phyloP scores from a whole-genome alignment of 2,797 vertebrate species.

The Acanthopagrus latus region DNA sequence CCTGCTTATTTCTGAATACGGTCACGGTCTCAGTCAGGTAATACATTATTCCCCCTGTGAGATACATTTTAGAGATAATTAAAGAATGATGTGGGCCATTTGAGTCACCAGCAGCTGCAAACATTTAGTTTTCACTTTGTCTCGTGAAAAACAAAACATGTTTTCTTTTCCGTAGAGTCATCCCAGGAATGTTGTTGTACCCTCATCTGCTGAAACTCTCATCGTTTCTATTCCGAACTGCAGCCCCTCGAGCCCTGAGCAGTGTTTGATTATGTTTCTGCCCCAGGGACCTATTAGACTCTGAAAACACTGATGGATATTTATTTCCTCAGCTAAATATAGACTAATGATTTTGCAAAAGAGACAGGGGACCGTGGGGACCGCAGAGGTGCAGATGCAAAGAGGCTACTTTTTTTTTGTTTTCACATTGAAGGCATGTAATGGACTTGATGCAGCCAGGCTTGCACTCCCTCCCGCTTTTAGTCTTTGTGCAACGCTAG shows the following conservation, averaged over 20 bases:
- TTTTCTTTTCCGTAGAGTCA: slow-evolving; percentile 38
- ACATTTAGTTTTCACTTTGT: slow-evolving; percentile 18
- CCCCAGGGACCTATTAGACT: slow-evolving; percentile 39
- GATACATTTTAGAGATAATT: background rate
- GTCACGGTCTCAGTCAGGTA: background rate
- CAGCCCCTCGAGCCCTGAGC: slow-evolving; percentile 23
- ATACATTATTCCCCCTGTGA: background rate
- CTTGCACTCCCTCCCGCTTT: background rate
- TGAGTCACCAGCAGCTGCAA: slow-evolving; percentile 29
- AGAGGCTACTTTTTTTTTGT: background rate
- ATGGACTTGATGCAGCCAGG: background rate
- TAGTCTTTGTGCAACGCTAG: background rate
- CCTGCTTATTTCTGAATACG: background rate
- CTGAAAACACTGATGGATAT: slow-evolving; percentile 24
- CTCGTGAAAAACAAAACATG: slow-evolving; percentile 16
- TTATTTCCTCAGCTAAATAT: slow-evolving; percentile 53
- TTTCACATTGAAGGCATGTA: background rate
- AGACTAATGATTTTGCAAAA: slow-evolving; percentile 17
- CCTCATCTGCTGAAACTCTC: slow-evolving; percentile 34
- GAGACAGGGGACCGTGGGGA: background rate
- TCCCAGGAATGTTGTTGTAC: slow-evolving; percentile 57
- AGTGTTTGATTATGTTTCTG: slow-evolving; percentile 55
- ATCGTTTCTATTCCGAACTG: slow-evolving; percentile 13
- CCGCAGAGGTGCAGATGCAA: background rate
- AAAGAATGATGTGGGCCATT: background rate